A percentile compares a stretch with the other conserved stretches of the same genome.
Conservation (phyloP, 2,113 vertebrate genomes). For the Eulacestoma nigropectus region DNA sequence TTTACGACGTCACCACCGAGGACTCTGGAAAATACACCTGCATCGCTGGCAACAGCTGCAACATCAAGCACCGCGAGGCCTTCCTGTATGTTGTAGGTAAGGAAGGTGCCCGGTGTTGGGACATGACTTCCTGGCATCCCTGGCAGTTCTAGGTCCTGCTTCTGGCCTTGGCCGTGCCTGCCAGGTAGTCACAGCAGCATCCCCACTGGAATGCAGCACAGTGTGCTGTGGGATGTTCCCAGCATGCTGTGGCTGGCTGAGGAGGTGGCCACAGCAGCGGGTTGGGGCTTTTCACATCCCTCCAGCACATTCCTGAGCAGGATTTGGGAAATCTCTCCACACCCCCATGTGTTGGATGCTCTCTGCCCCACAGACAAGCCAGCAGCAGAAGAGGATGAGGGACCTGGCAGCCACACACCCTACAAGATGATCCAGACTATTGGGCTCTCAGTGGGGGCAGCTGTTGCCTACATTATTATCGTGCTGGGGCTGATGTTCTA, state of each 20-base stretch:
- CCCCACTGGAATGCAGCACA: not conserved
- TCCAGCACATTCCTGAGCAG: not conserved
- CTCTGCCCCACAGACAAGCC: slow-evolving; percentile 83
- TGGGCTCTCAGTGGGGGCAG: slow-evolving; percentile 90
- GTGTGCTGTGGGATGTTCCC: not conserved
- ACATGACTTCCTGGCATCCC: not conserved
- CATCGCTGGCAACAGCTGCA: slow-evolving; percentile 95
- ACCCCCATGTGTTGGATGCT: not conserved
- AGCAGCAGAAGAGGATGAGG: not conserved
- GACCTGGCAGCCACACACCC: slow-evolving; percentile 78
- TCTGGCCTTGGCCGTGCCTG: not conserved
- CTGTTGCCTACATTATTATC: slow-evolving; percentile 94
- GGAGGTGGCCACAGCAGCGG: rapidly evolving
- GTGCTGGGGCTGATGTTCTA: slow-evolving; percentile 99
- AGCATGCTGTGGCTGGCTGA: rapidly evolving
- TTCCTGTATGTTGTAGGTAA: slow-evolving; percentile 92
- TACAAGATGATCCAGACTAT: slow-evolving; percentile 99
- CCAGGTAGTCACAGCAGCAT: not conserved
- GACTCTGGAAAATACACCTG: slow-evolving; percentile 93
- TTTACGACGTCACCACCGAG: slow-evolving; percentile 84
- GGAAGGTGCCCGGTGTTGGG: not conserved
- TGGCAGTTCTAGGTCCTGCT: not conserved
- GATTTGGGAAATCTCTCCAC: not conserved
- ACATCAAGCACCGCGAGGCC: slow-evolving; percentile 85
- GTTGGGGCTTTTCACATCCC: not conserved